Base-by-base conservation (phyloP, 1,140 invertebrate species). In the Panagrolaimus sp. region DNA sequence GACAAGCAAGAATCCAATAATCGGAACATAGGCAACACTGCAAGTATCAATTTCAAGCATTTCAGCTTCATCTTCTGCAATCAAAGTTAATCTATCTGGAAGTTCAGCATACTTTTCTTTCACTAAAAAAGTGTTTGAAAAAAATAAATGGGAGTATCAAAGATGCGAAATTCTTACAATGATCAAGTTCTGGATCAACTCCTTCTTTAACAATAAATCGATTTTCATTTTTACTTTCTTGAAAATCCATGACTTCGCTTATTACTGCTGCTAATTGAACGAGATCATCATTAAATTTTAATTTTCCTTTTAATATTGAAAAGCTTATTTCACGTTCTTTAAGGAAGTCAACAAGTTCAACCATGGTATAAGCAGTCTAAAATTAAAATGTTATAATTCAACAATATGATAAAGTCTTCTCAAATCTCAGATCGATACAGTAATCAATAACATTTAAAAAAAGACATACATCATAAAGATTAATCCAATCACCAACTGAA, bases 1-100 rank as follows among this genome's bases (percentile, higher is more conserved):
- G 10, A 74, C 65, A 17, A 83, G 52, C 55, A 82, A 47, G 55
- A 78, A 82, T n/a, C 80, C 80, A 46, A 82, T 69, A 26, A 82
- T 78, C n/a, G 80, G 80, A 32, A 82, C 46, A 63, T 82, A 82
- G 14, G 65, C 78, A 47, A 83, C 74, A 43, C 62, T 69, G 26
- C 78, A 83, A 12, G 71, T n/a, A 10, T 64, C 65, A 12, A 80
- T 65, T 7, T 43, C 47, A 26, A 78, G 66, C 17, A 67, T 67
- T n/a, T 65, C 43, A n/a, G 69, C 58, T 67, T 82, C 82, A 28
- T 72, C 44, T 44, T 63, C 43, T n/a, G 82, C 80, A 26, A 83
- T 65, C 24, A 45, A 12, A 10, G 82, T 83, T 24, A 82, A 48
- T 7, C 70, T 15, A 24, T 75, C 69, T 5, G 80, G 76, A 24